phyloP scores from a whole-genome alignment of 2,888 invertebrate species.

The Steromphala cineraria region DNA sequence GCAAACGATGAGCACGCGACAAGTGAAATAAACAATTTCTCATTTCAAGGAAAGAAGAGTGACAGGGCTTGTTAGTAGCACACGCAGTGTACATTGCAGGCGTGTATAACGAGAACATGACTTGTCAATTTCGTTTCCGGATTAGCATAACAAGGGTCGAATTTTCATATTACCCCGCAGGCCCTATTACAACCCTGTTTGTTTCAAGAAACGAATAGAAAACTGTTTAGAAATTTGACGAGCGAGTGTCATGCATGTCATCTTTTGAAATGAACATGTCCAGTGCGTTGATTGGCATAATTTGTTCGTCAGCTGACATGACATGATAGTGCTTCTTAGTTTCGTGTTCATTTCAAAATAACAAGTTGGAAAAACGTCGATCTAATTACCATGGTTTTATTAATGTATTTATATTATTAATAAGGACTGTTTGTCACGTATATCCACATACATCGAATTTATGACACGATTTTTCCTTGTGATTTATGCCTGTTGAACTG shows the following conservation, averaged over 20 bases:
- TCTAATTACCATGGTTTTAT: too few relatives aligned
- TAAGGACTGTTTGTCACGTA: too few relatives aligned
- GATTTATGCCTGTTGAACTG: too few relatives aligned
- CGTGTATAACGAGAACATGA: background rate
- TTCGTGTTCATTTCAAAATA: too few relatives aligned
- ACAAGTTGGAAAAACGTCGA: too few relatives aligned
- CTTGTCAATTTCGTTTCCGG: background rate
- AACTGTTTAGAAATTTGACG: background rate
- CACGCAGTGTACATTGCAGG: background rate
- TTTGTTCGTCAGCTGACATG: background rate
- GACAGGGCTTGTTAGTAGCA: background rate
- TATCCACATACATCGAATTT: too few relatives aligned
- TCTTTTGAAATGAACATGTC: background rate
- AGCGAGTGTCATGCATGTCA: background rate
- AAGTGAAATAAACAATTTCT: slow-evolving; percentile 8
- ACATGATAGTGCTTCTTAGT: background rate
- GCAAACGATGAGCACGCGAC: background rate
- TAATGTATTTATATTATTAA: too few relatives aligned
- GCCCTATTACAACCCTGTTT: background rate
- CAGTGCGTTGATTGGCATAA: background rate
- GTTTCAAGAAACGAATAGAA: background rate
- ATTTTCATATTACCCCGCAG: background rate
- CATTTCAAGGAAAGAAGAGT: background rate
- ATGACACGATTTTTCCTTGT: too few relatives aligned
- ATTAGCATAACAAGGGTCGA: background rate